phyloP scores from a whole-genome alignment of 2,113 vertebrate species.

The Andinoacara biseriatus region DNA sequence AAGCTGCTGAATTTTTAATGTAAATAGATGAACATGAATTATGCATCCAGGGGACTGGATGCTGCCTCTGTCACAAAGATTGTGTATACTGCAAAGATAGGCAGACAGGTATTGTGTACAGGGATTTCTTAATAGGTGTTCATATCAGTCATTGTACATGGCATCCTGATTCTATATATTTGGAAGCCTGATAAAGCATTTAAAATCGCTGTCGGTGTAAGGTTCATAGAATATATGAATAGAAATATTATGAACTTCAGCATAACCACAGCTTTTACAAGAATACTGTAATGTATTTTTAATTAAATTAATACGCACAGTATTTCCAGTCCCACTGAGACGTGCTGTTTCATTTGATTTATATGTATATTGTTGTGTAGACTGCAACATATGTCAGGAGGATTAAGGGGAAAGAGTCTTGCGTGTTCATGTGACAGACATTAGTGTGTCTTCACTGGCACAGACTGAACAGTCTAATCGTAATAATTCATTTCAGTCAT shows the following conservation, averaged over 20 bases:
- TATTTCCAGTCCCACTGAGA: not conserved
- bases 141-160: no score
- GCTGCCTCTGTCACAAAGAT: constrained; percentile 8
- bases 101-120: not conserved
- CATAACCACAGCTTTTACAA: not conserved
- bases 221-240: not conserved
- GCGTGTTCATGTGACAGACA: not conserved
- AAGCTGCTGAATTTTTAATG: constrained; percentile 55
- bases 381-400: not conserved
- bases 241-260: not conserved
- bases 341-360: not conserved
- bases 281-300: not conserved
- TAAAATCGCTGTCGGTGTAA: no score
- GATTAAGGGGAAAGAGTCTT: not conserved
- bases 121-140: not conserved
- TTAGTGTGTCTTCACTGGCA: not conserved
- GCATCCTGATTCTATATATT: no score
- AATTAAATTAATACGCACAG: not conserved
- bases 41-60: constrained; percentile 26
- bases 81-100: constrained; percentile 3
- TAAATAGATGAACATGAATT: constrained; percentile 48
- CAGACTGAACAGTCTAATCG: not conserved
- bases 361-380: no score
- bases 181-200: no score
- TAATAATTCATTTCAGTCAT: constrained; percentile 24